A percentile compares a stretch with the other conserved stretches of the same genome.
These are phyloP conservation scores for Aurelia aurita complex sp. Pacific DNA, from an alignment of 30 jellyfish, hydroid and myxozoan species.

Conservation along the genomic window DNA sequence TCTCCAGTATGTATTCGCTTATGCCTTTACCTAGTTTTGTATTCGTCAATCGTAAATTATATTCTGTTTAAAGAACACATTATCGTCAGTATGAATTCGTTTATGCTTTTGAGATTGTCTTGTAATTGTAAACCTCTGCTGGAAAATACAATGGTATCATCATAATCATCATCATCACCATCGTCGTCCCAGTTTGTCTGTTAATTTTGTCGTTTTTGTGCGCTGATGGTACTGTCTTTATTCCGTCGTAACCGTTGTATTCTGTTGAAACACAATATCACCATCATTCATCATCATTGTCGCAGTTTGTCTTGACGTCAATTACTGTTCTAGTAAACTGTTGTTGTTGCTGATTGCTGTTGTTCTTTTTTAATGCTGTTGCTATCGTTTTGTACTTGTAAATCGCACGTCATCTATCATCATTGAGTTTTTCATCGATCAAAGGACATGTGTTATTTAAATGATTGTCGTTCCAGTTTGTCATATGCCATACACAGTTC, in stretches of 20 bases:
- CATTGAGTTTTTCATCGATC: background rate
- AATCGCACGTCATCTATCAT: background rate
- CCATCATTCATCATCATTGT: constrained; percentile 29
- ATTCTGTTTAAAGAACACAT: too few species aligned
- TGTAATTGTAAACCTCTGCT: too few species aligned
- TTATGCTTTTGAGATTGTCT: too few species aligned
- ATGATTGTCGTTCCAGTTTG: too few species aligned
- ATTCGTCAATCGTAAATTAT: too few species aligned
- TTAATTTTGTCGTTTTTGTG: background rate
- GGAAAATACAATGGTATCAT: too few species aligned
- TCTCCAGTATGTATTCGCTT: too few species aligned
- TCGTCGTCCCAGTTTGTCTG: background rate
- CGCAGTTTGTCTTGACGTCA: background rate
- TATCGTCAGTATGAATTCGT: too few species aligned
- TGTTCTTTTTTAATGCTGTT: background rate
- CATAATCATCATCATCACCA: too few species aligned
- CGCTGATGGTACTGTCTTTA: background rate
- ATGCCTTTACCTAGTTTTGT: too few species aligned
- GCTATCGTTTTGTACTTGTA: background rate
- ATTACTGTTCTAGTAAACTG: constrained; percentile 13
- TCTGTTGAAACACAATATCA: constrained; percentile 7
- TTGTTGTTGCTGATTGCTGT: constrained; percentile 26
- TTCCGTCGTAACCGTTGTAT: constrained; percentile 7
- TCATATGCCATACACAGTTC: too few species aligned
- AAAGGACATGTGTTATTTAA: too few species aligned